Base-by-base conservation (phyloP, 2,113 vertebrate species). In the Chloropsis cyanopogon region DNA sequence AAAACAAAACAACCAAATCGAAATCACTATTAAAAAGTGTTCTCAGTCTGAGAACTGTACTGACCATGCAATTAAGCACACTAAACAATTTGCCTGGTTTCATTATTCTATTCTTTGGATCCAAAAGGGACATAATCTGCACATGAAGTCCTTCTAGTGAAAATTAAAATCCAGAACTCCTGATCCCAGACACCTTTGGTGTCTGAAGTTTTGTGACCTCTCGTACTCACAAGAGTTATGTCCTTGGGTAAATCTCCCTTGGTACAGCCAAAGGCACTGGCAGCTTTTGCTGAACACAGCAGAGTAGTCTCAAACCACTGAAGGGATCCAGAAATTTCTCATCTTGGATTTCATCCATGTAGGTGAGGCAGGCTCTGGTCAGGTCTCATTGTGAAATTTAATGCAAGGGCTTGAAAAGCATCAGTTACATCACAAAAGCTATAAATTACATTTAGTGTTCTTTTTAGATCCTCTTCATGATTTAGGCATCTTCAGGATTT, bases 251-350 rank as follows among this genome's bases (percentile, higher is more conserved):
- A 69, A 57, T 61, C 22, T 82, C 20, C 44, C 35, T 64, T 3
- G 3, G 39, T 12, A 53, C 19, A 88, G 46, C 13, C 54, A 77
- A 1, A 4, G 64, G 49, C 26, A 20, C 14, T 0, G 0, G 3
- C 12, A 87, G n/a, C 26, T 79, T 91, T 87, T 50, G 47, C 12
- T 61, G 22, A 31, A 25, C 25, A 18, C 6, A 3, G 15, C 53
- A 85, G 25, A 88, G 19, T 4, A 37, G 7, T 28, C 29, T 52
- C 20, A 33, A 90, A 35, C 5, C 11, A 46, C 29, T 0, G 1
- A 70, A 77, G 29, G 6, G 33, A 70, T 72, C 8, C 37, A 93
- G 42, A 86, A 72, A 65, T 57, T 72, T 77, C 54, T 69, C 23
- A 0, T 25, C 11, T 33, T 70, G 39, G 29, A 73, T 80, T 68